phyloP scores from a whole-genome alignment of 2,113 vertebrate genomes.

The Tupaia tana region DNA sequence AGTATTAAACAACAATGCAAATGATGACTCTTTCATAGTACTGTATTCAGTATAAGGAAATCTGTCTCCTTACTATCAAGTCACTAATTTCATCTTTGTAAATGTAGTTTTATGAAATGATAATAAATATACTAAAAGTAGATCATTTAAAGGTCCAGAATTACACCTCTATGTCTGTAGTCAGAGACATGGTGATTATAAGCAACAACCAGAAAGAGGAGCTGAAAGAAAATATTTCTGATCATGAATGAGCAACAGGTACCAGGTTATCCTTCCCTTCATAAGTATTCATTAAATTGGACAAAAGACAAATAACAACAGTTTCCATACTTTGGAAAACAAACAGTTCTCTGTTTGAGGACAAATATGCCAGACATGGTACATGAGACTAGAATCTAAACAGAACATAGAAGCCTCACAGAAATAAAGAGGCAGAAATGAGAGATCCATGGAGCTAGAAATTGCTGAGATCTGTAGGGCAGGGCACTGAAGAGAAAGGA shows the following conservation, averaged over 20 bases:
- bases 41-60: conserved; percentile 24
- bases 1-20: conserved; percentile 17
- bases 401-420: neutral
- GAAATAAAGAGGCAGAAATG: neutral
- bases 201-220: neutral
- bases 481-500: neutral
- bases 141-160: neutral
- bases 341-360: neutral
- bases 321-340: neutral
- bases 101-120: conserved; percentile 41
- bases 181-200: neutral
- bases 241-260: neutral
- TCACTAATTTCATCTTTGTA: neutral
- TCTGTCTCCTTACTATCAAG: neutral
- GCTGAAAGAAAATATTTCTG: neutral
- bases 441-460: neutral
- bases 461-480: neutral
- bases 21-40: neutral
- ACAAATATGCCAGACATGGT: neutral
- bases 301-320: neutral
- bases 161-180: neutral
- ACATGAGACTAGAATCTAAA: neutral
- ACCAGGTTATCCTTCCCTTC: neutral
- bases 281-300: neutral
- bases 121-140: conserved; percentile 13